phyloP scores from a whole-genome alignment of 2,797 vertebrate species.

The Aselliscus stoliczkanus region DNA sequence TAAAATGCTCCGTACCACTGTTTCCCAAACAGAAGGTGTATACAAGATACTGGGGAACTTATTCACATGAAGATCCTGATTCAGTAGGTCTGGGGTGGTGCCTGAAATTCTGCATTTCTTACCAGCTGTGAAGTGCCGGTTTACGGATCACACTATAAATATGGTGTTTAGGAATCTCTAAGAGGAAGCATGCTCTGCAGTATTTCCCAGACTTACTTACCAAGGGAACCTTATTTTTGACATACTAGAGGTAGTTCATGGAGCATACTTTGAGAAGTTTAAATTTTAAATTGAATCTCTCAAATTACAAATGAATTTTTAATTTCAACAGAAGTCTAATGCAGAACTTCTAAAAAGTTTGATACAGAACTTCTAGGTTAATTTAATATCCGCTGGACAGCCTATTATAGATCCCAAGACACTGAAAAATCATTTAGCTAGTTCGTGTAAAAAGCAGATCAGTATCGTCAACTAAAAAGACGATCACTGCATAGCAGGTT shows the following conservation, averaged over 20 bases:
- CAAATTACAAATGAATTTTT: slow-evolving; percentile 17
- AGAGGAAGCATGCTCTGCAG: background rate
- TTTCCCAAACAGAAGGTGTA: background rate
- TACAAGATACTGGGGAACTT: background rate
- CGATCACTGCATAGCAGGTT: background rate
- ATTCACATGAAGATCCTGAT: background rate
- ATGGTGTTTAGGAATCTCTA: background rate
- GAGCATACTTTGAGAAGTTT: background rate
- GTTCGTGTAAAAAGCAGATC: background rate
- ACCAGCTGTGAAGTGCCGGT: background rate
- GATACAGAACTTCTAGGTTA: background rate
- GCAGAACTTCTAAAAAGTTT: background rate
- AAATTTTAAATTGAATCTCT: slow-evolving; percentile 20
- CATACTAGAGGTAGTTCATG: background rate
- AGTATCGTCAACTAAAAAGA: background rate
- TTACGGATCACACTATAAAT: background rate
- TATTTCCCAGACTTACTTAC: background rate
- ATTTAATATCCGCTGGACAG: background rate
- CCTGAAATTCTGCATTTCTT: background rate
- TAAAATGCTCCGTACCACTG: background rate
- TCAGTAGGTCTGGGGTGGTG: background rate
- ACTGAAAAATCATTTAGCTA: background rate
- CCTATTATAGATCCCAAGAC: background rate
- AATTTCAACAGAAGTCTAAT: background rate
- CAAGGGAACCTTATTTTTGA: background rate